Evolutionary conservation across 1,140 invertebrate species (phyloP).

Genomic region (Achatina immaculata): DNA sequence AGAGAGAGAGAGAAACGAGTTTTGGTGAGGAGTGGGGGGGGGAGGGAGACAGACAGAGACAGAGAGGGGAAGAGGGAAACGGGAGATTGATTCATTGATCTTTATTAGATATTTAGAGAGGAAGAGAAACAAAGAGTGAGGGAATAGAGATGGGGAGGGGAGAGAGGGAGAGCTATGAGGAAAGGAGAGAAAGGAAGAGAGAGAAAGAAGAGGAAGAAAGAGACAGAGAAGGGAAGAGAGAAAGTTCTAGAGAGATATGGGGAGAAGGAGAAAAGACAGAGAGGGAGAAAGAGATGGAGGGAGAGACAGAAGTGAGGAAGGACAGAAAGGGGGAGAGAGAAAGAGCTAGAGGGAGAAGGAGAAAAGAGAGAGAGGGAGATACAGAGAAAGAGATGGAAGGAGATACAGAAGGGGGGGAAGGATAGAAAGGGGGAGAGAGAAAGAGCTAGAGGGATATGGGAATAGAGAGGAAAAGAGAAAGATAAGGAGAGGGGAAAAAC

Average conservation of each 20-base stretch:
- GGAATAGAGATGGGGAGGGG: too few relatives aligned
- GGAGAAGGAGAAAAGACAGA: neutral
- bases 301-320: slow-evolving; percentile 25
- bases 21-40: too few relatives aligned
- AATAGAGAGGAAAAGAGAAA: slow-evolving; percentile 5
- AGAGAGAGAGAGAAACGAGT: too few relatives aligned
- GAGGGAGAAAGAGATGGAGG: slow-evolving; percentile 15
- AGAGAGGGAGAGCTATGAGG: too few relatives aligned
- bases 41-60: too few relatives aligned
- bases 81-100: too few relatives aligned
- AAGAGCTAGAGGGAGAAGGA: too few relatives aligned
- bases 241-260: slow-evolving; percentile 14
- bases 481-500: neutral
- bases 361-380: slow-evolving; percentile 20
- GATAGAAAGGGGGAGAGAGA: slow-evolving; percentile 5
- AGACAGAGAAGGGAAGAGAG: slow-evolving; percentile 18
- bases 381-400: slow-evolving; percentile 25
- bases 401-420: slow-evolving; percentile 2
- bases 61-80: too few relatives aligned
- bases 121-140: too few relatives aligned
- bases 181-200: too few relatives aligned
- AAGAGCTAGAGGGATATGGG: slow-evolving; percentile 25
- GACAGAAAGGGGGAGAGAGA: neutral
- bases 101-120: neutral
- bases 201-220: neutral